phyloP scores from a whole-genome alignment of 1,140 invertebrate species.

The Hormaphis cornu region DNA sequence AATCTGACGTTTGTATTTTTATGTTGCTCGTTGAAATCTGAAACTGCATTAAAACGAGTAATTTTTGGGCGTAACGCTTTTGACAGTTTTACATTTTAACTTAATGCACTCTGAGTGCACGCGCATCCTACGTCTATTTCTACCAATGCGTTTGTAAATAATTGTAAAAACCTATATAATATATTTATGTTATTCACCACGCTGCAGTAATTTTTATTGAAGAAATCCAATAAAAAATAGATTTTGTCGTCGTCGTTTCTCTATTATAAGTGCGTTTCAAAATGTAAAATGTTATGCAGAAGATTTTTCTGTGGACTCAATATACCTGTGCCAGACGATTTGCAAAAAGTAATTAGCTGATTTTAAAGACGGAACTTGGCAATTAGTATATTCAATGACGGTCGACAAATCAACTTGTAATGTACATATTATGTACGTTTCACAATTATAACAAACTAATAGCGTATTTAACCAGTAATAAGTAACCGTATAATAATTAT shows the following conservation, averaged over 20 bases:
- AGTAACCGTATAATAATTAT: not conserved
- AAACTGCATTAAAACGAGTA: not conserved
- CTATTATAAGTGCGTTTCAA: no score
- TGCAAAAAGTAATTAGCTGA: not conserved
- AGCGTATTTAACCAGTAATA: not conserved
- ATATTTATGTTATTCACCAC: no score
- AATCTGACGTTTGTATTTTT: not conserved
- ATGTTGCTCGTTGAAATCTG: not conserved
- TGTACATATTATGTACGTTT: not conserved
- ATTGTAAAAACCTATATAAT: no score
- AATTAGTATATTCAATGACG: conserved; percentile 12
- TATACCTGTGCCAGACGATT: no score
- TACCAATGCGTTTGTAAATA: no score
- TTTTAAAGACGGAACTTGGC: not conserved
- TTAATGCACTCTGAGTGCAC: not conserved
- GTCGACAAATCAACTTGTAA: not conserved
- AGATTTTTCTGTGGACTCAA: no score
- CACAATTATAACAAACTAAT: not conserved
- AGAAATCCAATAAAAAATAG: no score
- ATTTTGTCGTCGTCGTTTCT: no score
- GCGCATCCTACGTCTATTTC: no score
- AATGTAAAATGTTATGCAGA: no score
- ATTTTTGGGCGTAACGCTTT: not conserved
- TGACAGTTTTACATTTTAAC: not conserved
- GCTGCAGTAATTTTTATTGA: no score